These are phyloP conservation scores for Yponomeuta evonymella DNA, from an alignment of 2,888 invertebrate species.

Conservation along the genomic window DNA sequence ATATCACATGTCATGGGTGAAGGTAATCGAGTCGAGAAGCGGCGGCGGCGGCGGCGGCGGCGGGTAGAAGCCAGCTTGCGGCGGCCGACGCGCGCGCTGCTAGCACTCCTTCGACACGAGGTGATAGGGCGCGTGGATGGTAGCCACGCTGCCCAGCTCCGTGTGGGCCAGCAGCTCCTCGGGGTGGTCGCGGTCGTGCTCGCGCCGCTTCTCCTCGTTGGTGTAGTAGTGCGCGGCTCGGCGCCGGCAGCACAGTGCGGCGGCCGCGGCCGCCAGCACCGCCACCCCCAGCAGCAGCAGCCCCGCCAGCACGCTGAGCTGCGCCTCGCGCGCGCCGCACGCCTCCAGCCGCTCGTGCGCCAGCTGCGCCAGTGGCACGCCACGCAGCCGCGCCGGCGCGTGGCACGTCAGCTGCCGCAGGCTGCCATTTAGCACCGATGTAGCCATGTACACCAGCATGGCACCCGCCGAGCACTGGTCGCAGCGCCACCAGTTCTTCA, in stretches of 20 bases:
- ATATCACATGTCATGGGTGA: slow-evolving; percentile 58
- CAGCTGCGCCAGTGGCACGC: slow-evolving; percentile 48
- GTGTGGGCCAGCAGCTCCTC: slow-evolving; percentile 53
- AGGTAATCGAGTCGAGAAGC: slow-evolving; percentile 28
- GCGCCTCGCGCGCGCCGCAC: slow-evolving; percentile 70
- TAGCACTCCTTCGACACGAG: slow-evolving; percentile 50
- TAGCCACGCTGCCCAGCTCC: slow-evolving; percentile 55
- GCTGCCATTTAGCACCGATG: slow-evolving; percentile 67
- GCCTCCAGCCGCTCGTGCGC: slow-evolving; percentile 49
- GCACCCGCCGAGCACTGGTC: slow-evolving; percentile 78
- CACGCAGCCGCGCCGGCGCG: slow-evolving; percentile 74
- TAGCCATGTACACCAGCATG: slow-evolving; percentile 74
- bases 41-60: slow-evolving; percentile 35
- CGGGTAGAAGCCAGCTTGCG: slow-evolving; percentile 27
- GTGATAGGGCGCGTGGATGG: slow-evolving; percentile 59
- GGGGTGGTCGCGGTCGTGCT: slow-evolving; percentile 57
- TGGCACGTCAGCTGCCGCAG: slow-evolving; percentile 75
- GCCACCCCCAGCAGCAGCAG: slow-evolving; percentile 58
- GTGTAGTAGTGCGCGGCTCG: slow-evolving; percentile 87
- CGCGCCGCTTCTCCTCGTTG: slow-evolving; percentile 80
- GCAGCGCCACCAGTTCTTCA: slow-evolving; percentile 82
- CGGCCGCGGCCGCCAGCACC: slow-evolving; percentile 71
- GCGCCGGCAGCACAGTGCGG: slow-evolving; percentile 79
- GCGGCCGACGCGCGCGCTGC: slow-evolving; percentile 43
- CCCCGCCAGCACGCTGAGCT: slow-evolving; percentile 74